phyloP scores from a whole-genome alignment of 1,140 invertebrate species.

The Teleopsis dalmanni region DNA sequence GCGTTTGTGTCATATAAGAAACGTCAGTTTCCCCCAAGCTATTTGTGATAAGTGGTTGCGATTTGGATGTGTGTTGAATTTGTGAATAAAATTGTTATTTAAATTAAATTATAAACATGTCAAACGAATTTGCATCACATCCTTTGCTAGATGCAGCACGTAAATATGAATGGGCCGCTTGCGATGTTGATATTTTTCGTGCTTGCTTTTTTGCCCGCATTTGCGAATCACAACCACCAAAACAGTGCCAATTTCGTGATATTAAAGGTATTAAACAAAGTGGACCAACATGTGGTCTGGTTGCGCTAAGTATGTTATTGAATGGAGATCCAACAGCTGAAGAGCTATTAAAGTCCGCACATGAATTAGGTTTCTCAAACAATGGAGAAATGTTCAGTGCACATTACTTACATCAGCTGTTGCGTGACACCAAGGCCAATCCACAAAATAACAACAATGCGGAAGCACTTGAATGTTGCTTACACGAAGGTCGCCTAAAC shows the following conservation, averaged over 20 bases:
- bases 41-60: too few species aligned
- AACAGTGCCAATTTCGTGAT: constrained; percentile 24
- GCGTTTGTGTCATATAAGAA: too few species aligned
- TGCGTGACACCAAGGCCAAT: constrained; percentile 22
- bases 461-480: constrained; percentile 10
- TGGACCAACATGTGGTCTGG: constrained; percentile 71
- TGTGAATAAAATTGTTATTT: too few species aligned
- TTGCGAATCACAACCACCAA: constrained; percentile 30
- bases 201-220: constrained; percentile 46
- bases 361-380: constrained; percentile 57
- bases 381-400: constrained; percentile 83
- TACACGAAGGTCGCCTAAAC: constrained; percentile 34
- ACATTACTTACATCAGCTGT: constrained; percentile 56
- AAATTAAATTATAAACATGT: too few species aligned
- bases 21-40: too few species aligned
- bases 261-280: constrained; percentile 26
- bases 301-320: constrained; percentile 69
- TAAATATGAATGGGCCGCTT: not conserved
- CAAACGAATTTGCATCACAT: not conserved
- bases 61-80: too few species aligned
- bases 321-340: constrained; percentile 52
- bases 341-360: constrained; percentile 55
- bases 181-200: constrained; percentile 39
- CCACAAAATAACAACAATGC: not conserved
- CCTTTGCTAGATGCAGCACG: not conserved